Evolutionary conservation across 2,113 vertebrate species (phyloP).

Genomic region (Peromyscus maniculatus): DNA sequence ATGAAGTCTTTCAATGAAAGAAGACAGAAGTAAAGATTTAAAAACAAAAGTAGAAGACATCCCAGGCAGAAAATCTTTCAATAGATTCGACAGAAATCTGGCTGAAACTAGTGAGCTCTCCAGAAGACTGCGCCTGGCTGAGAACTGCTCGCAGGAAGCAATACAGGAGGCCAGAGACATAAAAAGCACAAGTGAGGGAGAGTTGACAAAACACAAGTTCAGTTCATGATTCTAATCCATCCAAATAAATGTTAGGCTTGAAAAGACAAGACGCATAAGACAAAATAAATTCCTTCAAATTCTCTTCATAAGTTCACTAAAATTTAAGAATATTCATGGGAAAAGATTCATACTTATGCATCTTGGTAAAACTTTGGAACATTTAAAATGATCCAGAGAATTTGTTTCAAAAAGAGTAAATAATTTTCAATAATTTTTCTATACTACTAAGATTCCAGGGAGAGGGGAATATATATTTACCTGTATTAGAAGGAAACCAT

Average conservation of each 20-base stretch:
- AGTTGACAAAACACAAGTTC: not conserved
- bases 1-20: not conserved
- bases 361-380: conserved; percentile 36
- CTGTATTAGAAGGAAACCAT: not conserved
- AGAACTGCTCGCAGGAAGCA: not conserved
- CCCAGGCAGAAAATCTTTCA: not conserved
- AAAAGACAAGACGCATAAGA: not conserved
- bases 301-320: not conserved
- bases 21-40: not conserved
- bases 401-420: not conserved
- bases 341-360: not conserved
- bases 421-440: not conserved
- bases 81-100: not conserved
- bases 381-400: not conserved
- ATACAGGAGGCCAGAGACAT: not conserved
- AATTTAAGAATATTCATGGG: not conserved
- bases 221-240: not conserved
- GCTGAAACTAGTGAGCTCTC: not conserved
- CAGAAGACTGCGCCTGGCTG: not conserved
- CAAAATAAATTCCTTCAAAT: conserved; percentile 17
- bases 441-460: conserved; percentile 17
- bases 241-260: not conserved
- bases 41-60: not conserved
- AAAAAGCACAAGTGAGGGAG: not conserved
- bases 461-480: not conserved